Conservation (phyloP, 2,113 vertebrate species). For the Butorides virescens region DNA sequence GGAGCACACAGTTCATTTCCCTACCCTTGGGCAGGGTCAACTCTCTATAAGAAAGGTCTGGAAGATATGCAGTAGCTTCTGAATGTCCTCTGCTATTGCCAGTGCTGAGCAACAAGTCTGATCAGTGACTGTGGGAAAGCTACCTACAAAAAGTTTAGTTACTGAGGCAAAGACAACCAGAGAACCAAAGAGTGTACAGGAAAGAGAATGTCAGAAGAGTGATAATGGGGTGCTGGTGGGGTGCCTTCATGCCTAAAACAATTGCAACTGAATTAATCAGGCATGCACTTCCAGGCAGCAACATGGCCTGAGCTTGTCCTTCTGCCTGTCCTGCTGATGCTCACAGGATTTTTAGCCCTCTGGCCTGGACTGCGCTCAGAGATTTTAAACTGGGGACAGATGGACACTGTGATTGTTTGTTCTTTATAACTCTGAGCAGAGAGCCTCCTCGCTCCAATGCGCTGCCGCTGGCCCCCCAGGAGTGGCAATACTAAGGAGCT, state of each 20-base stretch:
- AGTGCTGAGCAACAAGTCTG: background rate
- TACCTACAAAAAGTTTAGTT: background rate
- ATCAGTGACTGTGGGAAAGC: background rate
- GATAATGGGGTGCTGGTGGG: background rate
- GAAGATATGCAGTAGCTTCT: background rate
- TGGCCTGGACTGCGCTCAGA: background rate
- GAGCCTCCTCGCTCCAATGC: accelerated
- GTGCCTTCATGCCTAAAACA: background rate
- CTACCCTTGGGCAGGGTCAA: background rate
- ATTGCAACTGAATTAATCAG: background rate
- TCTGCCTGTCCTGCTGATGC: background rate
- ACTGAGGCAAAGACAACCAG: background rate
- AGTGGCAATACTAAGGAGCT: background rate
- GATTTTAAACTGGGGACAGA: background rate
- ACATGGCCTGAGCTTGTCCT: background rate
- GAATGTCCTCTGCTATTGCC: background rate
- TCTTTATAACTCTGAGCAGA: background rate
- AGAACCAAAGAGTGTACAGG: background rate
- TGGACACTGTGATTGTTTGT: background rate
- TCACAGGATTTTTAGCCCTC: background rate
- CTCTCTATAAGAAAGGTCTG: background rate
- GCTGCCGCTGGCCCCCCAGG: background rate
- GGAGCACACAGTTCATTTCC: background rate
- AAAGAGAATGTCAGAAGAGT: background rate
- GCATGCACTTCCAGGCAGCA: background rate